Conservation (phyloP, 2,797 vertebrate genomes). For the Labeo calbasu region DNA sequence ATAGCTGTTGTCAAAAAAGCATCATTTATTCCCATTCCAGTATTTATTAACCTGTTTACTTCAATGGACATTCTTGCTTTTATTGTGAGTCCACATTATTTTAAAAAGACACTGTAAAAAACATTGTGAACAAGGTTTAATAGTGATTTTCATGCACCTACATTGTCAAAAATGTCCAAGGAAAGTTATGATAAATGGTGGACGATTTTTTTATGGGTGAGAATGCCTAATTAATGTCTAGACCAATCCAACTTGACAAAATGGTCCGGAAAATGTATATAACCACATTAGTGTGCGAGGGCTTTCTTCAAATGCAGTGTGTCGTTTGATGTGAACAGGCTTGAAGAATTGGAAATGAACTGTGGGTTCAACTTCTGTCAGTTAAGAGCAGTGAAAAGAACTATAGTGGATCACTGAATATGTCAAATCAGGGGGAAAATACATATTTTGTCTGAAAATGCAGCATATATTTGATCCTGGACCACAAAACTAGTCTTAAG, state of each 20-base stretch:
- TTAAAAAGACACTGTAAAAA: not conserved
- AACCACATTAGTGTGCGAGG: constrained; percentile 4
- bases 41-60: not conserved
- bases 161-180: not conserved
- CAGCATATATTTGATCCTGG: not conserved
- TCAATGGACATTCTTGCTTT: not conserved
- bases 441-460: not conserved
- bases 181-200: not conserved
- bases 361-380: not conserved
- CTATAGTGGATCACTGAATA: not conserved
- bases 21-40: not conserved
- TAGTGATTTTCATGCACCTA: not conserved
- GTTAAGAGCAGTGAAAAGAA: not conserved
- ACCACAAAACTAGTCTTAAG: too few relatives aligned
- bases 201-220: constrained; percentile 6
- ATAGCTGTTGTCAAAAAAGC: not conserved
- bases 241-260: constrained; percentile 8
- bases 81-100: not conserved
- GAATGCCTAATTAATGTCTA: not conserved
- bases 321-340: not conserved
- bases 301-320: not conserved
- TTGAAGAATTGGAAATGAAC: constrained; percentile 12
- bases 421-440: not conserved
- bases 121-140: not conserved
- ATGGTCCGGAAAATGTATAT: not conserved